Conservation (phyloP, 2,797 vertebrate genomes). For the Aldrovandia affinis region DNA sequence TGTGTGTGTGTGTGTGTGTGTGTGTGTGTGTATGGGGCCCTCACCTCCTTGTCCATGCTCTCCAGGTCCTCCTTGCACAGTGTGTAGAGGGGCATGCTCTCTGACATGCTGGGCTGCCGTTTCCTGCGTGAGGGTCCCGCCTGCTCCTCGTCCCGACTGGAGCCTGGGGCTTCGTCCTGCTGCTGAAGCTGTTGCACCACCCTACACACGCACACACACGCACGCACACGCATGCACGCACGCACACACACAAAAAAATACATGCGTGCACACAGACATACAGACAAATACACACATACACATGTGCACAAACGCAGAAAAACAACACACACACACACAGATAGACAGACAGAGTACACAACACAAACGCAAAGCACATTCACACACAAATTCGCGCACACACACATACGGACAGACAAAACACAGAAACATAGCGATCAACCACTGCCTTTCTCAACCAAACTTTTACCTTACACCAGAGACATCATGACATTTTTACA, state of each 20-base stretch:
- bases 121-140: slow-evolving; percentile 85
- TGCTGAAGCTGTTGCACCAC: slow-evolving; percentile 76
- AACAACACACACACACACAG: not conserved
- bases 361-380: too few relatives aligned
- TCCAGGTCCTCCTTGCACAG: slow-evolving; percentile 97
- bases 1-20: not conserved
- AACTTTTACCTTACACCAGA: not conserved
- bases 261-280: not conserved
- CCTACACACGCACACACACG: slow-evolving; percentile 63
- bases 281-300: not conserved
- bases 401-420: not conserved
- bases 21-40: slow-evolving; percentile 31
- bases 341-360: too few relatives aligned
- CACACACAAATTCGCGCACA: too few relatives aligned
- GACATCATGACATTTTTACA: not conserved
- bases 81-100: slow-evolving; percentile 93
- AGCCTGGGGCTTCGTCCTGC: slow-evolving; percentile 63
- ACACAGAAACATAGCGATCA: not conserved
- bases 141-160: slow-evolving; percentile 77
- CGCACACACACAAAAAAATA: not conserved
- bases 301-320: not conserved
- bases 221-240: not conserved
- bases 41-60: slow-evolving; percentile 98
- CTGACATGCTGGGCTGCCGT: slow-evolving; percentile 96
- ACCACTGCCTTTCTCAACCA: not conserved